Evolutionary conservation across 2,113 vertebrate genomes (phyloP), one percentile per base, ranked within the genome.

Genomic region (Grantiella picta): DNA sequence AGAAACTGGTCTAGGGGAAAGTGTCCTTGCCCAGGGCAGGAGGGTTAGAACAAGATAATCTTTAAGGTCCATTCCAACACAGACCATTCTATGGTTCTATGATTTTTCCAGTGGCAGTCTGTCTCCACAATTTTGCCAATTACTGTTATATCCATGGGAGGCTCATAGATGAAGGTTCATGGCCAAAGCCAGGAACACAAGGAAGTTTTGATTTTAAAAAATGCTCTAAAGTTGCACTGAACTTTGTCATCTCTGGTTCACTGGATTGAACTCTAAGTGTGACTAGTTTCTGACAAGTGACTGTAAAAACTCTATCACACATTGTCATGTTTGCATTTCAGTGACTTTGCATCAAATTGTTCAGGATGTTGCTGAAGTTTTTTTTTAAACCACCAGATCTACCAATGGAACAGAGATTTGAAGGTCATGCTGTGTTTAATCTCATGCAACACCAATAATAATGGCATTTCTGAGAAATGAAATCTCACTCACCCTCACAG

Each of bases 261-360:
- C 35, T 73, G 84, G 65, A 31, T 72, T 82, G 61, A 78, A 19
- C 35, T 87, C 33, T 47, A 82, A 76, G 59, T 85, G 85, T 82
- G 82, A 85, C 50, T 90, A 22, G 87, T 78, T 90, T 85, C 66
- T 85, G 73, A 72, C 75, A 92, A 87, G 31, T 29, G 18, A 76
- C 50, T 79, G 53, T 59, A 80, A 85, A 94, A 96, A 44, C 27
- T 52, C 21, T 33, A 69, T 94, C 70, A 86, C 81, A 82, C 84
- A 11, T 85, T 71, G 49, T 45, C 15, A 0, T 65, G 42, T 61
- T 83, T 92, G 50, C 73, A 22, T 75, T 77, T 78, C 17, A 47
- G 44, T 69, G 81, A 38, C 44, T 90, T 35, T 0, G 1, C 61
- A 52, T 82, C 63, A 70, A 4, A 82, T 94, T 83, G 33, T 79